Conservation (phyloP, 2,888 invertebrate genomes). For the Rotaria sp. region DNA sequence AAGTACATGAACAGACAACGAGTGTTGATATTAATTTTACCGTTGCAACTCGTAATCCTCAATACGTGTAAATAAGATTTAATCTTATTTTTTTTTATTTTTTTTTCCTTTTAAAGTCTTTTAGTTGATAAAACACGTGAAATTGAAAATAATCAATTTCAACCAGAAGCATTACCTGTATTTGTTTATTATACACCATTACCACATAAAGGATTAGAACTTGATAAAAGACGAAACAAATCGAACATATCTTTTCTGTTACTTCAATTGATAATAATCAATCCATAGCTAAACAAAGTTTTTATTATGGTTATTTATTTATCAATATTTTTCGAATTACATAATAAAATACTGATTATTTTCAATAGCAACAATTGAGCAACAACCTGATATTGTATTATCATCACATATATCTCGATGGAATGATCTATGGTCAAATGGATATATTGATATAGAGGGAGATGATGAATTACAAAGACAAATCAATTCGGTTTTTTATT, state of each 20-base stretch:
- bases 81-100: no score
- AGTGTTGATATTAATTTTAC: constrained; percentile 5
- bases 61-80: not conserved
- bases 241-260: constrained; percentile 35
- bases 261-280: constrained; percentile 41
- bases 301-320: constrained; percentile 40
- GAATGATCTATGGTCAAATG: constrained; percentile 47
- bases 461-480: constrained; percentile 45
- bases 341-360: no score
- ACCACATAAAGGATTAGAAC: not conserved
- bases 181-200: constrained; percentile 26
- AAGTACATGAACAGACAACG: not conserved
- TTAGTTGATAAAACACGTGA: not conserved
- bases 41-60: not conserved
- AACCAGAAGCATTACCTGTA: not conserved
- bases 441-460: constrained; percentile 48
- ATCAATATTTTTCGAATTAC: no score
- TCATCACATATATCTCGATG: constrained; percentile 43
- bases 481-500: constrained; percentile 47
- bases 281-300: constrained; percentile 34
- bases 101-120: no score
- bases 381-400: not conserved
- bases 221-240: not conserved
- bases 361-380: not conserved
- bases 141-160: not conserved